Evolutionary conservation across 35 echinoderm and acorn worm genomes (phyloP).

Genomic region (Acanthaster planci): DNA sequence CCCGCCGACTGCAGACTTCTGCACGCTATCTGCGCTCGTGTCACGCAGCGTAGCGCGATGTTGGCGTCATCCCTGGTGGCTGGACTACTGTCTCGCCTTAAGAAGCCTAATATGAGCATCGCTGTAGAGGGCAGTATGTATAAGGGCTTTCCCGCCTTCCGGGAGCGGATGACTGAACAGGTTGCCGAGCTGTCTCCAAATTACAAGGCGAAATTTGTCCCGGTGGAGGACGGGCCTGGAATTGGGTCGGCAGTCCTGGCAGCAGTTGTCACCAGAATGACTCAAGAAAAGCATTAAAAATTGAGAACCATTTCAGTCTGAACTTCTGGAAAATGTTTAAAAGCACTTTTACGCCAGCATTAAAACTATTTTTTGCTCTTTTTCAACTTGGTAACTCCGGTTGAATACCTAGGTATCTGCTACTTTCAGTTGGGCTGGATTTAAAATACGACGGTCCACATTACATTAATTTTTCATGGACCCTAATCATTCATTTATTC

Average conservation of each 20-base stretch:
- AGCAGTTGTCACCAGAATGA: neutral
- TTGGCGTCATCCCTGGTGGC: neutral
- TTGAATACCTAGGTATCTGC: too few species aligned
- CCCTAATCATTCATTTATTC: too few species aligned
- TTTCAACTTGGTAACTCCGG: too few species aligned
- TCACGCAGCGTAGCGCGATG: neutral
- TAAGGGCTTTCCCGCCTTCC: neutral
- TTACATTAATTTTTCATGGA: too few species aligned
- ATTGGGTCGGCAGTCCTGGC: neutral
- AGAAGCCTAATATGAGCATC: neutral
- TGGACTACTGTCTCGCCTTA: neutral
- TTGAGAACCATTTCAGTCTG: too few species aligned
- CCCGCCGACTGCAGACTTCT: neutral
- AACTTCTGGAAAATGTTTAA: too few species aligned
- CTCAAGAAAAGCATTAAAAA: too few species aligned
- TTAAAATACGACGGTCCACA: too few species aligned
- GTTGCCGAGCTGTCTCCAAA: neutral
- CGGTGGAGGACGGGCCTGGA: neutral
- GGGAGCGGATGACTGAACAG: neutral
- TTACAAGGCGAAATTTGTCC: neutral
- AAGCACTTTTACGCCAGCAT: too few species aligned
- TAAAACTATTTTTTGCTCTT: too few species aligned
- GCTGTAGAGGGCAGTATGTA: conserved; percentile 12
- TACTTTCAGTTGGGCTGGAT: too few species aligned
- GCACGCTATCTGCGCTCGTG: neutral